A percentile compares a stretch with the other conserved stretches of the same genome.
These are phyloP conservation scores for Xiphophorus birchmanni DNA, from an alignment of 2,797 vertebrate genomes.

Conservation along the genomic window DNA sequence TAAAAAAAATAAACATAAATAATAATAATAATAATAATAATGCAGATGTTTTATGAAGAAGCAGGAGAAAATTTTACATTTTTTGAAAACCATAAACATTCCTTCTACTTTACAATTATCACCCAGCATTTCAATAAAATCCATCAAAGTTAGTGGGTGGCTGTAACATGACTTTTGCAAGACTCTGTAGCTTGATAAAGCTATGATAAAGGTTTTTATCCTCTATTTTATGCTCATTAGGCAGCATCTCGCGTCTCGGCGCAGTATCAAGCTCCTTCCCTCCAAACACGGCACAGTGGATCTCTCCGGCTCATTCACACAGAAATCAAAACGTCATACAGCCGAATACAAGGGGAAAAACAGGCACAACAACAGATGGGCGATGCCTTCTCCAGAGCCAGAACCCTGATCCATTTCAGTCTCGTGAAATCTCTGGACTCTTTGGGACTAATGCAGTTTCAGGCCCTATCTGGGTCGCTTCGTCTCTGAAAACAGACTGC, in stretches of 20 bases:
- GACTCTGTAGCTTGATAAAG: background rate
- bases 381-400: slow-evolving; percentile 37
- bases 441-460: slow-evolving; percentile 53
- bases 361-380: slow-evolving; percentile 62
- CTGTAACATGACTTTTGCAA: background rate
- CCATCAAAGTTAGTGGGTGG: background rate
- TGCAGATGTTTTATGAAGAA: too few species aligned
- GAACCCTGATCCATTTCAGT: slow-evolving; percentile 52
- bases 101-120: background rate
- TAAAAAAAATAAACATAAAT: too few species aligned
- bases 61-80: too few species aligned
- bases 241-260: slow-evolving; percentile 5
- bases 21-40: too few species aligned
- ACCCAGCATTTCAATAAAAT: background rate
- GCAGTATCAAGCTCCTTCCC: slow-evolving; percentile 23
- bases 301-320: slow-evolving; percentile 29
- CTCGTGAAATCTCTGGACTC: slow-evolving; percentile 56
- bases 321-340: slow-evolving; percentile 35
- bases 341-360: background rate
- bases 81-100: background rate
- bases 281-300: slow-evolving; percentile 6
- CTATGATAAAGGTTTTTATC: slow-evolving; percentile 21
- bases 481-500: slow-evolving; percentile 33
- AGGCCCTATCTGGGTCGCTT: slow-evolving; percentile 47
- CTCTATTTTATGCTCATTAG: slow-evolving; percentile 33